Evolutionary conservation across 2,888 invertebrate species (phyloP).

Genomic region (Germaria angustata): DNA sequence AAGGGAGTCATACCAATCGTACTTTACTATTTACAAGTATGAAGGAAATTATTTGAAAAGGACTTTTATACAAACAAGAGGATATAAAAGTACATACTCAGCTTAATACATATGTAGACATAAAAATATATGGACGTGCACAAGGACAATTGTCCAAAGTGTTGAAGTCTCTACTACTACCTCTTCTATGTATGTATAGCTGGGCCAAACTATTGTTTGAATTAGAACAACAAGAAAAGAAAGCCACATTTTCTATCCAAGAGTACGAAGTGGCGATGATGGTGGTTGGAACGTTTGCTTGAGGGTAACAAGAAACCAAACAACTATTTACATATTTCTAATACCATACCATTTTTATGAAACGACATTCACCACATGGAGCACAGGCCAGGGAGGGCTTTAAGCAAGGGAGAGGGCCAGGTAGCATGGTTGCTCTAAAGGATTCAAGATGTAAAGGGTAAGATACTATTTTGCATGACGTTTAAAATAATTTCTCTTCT

Average conservation of each 20-base stretch:
- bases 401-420: background rate
- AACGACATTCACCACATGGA: background rate
- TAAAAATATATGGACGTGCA: background rate
- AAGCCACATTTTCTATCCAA: background rate
- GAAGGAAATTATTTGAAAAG: constrained; percentile 65
- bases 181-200: too few relatives aligned
- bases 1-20: constrained; percentile 53
- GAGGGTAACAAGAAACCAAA: constrained; percentile 51
- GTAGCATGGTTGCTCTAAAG: background rate
- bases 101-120: background rate
- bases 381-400: background rate
- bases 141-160: constrained; percentile 52
- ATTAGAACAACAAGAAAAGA: constrained; percentile 31
- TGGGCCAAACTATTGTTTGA: constrained; percentile 28
- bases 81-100: background rate
- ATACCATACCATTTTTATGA: constrained; percentile 5
- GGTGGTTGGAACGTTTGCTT: constrained; percentile 30
- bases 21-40: constrained; percentile 54
- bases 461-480: background rate
- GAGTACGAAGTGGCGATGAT: background rate
- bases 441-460: background rate
- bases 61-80: constrained; percentile 52
- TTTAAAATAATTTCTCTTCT: background rate
- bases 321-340: constrained; percentile 31
- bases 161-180: constrained; percentile 48